A percentile compares a stretch with the other conserved stretches of the same genome.
Evolutionary conservation across 2,113 vertebrate species (phyloP).

Genomic region (Malurus cyaneus): DNA sequence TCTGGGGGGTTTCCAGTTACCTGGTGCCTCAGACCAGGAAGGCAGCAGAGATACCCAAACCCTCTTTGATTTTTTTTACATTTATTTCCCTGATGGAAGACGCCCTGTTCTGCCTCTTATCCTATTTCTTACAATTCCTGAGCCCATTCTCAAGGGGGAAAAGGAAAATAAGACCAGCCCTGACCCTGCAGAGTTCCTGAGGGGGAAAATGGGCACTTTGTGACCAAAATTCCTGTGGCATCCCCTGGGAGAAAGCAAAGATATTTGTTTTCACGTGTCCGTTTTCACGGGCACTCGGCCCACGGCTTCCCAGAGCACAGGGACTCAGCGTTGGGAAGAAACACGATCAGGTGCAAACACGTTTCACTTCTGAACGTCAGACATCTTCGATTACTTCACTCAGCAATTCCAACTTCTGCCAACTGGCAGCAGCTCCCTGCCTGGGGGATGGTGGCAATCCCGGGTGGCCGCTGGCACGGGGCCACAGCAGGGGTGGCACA

Average conservation of each 20-base stretch:
- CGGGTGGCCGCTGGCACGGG: background rate
- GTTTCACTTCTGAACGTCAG: constrained; percentile 57
- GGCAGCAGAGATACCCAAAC: background rate
- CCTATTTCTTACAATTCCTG: background rate
- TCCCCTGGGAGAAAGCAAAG: background rate
- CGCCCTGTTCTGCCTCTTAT: background rate
- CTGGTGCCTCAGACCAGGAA: background rate
- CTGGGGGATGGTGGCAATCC: background rate
- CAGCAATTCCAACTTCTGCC: constrained; percentile 3
- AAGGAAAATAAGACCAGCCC: background rate
- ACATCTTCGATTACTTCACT: constrained; percentile 50
- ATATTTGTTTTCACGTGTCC: background rate
- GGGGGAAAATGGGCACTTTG: background rate
- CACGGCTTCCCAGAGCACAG: constrained; percentile 15
- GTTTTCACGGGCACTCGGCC: background rate
- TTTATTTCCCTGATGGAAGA: background rate
- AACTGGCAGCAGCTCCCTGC: constrained; percentile 9
- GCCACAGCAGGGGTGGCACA: background rate
- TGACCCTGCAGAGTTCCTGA: background rate
- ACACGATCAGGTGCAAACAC: constrained; percentile 61
- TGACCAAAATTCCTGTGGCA: background rate
- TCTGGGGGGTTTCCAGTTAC: background rate
- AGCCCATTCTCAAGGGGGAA: background rate
- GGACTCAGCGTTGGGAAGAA: constrained; percentile 19
- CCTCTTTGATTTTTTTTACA: background rate